Conservation (phyloP, 1,140 invertebrate genomes). For the Octopus sinensis region DNA sequence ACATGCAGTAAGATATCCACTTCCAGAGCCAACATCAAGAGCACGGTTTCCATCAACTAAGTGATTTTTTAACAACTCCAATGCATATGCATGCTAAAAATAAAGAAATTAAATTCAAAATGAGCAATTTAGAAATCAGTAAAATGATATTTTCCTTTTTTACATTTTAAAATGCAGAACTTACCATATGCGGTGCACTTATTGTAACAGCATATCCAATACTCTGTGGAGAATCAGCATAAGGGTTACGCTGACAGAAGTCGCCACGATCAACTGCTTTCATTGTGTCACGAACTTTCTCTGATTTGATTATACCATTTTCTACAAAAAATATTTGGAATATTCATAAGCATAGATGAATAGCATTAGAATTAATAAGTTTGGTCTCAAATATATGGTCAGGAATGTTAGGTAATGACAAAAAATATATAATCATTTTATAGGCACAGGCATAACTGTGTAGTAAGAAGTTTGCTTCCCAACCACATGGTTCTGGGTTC, state of each 20-base stretch:
- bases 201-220: slow-evolving; percentile 80
- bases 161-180: not conserved
- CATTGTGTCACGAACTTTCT: slow-evolving; percentile 81
- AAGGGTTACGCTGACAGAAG: slow-evolving; percentile 74
- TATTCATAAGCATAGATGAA: slow-evolving; percentile 8
- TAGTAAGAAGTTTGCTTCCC: no score
- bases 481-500: no score
- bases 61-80: slow-evolving; percentile 83
- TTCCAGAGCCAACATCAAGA: slow-evolving; percentile 93
- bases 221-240: slow-evolving; percentile 79
- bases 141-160: not conserved
- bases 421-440: no score
- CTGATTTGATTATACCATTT: slow-evolving; percentile 79
- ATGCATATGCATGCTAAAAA: slow-evolving; percentile 81
- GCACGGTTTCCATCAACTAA: slow-evolving; percentile 73
- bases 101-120: not conserved
- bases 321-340: slow-evolving; percentile 62
- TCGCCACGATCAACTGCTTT: slow-evolving; percentile 77
- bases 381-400: slow-evolving; percentile 4
- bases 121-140: not conserved
- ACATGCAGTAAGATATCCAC: slow-evolving; percentile 92
- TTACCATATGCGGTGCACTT: slow-evolving; percentile 96
- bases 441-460: no score
- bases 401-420: not conserved
- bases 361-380: slow-evolving; percentile 13